A percentile compares a stretch with the other conserved stretches of the same genome.
These are phyloP conservation scores for Amblyraja radiata DNA, from an alignment of 2,797 vertebrate species.

Conservation along the genomic window DNA sequence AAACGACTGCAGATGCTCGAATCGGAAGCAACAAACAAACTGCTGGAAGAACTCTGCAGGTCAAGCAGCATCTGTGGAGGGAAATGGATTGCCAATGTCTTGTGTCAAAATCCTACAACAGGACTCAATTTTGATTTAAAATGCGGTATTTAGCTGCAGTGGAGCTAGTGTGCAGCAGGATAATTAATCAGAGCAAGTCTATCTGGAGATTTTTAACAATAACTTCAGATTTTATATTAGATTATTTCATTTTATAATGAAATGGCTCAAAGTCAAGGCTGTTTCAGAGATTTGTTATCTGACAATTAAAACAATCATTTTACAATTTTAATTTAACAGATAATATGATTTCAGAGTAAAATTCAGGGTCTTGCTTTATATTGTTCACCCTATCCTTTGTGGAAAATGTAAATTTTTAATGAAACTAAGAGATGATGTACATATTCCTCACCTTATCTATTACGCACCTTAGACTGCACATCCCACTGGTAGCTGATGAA, in stretches of 20 bases:
- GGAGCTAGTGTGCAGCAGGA: neutral
- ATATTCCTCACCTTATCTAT: neutral
- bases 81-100: no score
- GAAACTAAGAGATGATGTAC: neutral
- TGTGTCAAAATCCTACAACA: neutral
- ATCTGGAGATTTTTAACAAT: neutral
- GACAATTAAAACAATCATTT: neutral
- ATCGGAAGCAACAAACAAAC: no score
- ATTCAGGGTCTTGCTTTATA: neutral
- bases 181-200: neutral
- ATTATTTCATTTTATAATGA: neutral
- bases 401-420: neutral
- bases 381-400: neutral
- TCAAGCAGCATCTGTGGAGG: no score
- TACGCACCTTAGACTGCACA: conserved; percentile 38
- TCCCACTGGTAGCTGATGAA: conserved; percentile 35
- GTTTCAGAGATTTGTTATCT: neutral
- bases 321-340: neutral
- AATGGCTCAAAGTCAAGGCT: neutral
- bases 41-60: no score
- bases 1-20: no score
- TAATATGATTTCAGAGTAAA: neutral
- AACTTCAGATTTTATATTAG: neutral
- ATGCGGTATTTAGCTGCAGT: neutral
- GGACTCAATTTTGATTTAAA: neutral